phyloP scores from a whole-genome alignment of 2,797 vertebrate genomes.

The Clarias pachynema region DNA sequence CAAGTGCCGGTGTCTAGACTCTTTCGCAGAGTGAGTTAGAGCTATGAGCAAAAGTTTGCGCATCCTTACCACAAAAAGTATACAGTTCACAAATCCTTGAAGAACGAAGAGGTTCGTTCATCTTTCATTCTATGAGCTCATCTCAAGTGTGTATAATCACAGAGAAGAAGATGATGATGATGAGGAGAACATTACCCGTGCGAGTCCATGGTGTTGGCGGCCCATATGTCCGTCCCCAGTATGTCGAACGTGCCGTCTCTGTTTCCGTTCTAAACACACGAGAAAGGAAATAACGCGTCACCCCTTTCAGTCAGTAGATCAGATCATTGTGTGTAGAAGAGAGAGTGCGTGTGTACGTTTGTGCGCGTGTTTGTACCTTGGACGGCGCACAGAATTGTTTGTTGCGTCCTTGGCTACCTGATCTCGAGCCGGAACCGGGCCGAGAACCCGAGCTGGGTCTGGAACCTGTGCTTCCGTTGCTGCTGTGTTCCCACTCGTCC shows the following conservation, averaged over 20 bases:
- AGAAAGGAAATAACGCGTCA: background rate
- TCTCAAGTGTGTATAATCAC: background rate
- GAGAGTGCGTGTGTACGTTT: background rate
- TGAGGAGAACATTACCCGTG: constrained; percentile 77
- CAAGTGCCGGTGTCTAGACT: background rate
- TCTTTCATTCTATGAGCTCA: background rate
- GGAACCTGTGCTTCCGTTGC: constrained; percentile 82
- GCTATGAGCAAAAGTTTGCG: background rate
- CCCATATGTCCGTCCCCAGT: constrained; percentile 97
- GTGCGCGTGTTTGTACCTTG: constrained; percentile 68
- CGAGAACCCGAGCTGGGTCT: constrained; percentile 78
- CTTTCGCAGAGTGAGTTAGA: background rate
- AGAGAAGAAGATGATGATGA: background rate
- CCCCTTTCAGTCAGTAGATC: background rate
- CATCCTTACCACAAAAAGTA: background rate
- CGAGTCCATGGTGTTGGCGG: constrained; percentile 92
- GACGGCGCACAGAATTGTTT: constrained; percentile 76
- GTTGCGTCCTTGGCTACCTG: constrained; percentile 78
- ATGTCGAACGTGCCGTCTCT: constrained; percentile 88
- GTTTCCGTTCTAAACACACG: constrained; percentile 86
- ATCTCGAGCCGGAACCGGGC: constrained; percentile 79
- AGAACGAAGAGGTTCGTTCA: too few relatives aligned
- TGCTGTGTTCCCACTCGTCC: constrained; percentile 88
- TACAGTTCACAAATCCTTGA: too few relatives aligned
- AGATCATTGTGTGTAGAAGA: background rate